These are phyloP conservation scores for Eucera pruinosa DNA, from an alignment of 2,888 invertebrate genomes.

Conservation along the genomic window DNA sequence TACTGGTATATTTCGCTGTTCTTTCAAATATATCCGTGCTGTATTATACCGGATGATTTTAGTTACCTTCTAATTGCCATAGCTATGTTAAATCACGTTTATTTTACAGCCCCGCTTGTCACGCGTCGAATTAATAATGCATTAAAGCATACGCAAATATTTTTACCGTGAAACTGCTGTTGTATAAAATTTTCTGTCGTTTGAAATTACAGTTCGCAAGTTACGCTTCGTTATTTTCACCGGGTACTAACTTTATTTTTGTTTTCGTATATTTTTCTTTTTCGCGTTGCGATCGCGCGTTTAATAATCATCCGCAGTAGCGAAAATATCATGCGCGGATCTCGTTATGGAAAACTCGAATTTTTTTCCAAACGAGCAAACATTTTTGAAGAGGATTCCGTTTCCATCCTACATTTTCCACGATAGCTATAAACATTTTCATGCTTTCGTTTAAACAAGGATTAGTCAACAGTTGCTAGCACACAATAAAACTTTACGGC, in stretches of 20 bases:
- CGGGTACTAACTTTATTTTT: conserved; percentile 13
- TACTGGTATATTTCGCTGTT: background rate
- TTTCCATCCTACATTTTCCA: conserved; percentile 6
- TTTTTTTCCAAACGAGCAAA: conserved; percentile 19
- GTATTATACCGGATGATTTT: background rate
- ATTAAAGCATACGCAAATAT: background rate
- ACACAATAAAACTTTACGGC: background rate
- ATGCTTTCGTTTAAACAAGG: conserved; percentile 1
- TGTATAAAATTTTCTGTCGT: background rate
- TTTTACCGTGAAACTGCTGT: background rate
- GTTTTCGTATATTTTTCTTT: conserved; percentile 25
- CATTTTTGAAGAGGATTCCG: background rate
- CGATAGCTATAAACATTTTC: background rate
- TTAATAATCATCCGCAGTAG: conserved; percentile 25
- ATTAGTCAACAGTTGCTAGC: conserved; percentile 2
- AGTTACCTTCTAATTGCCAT: background rate
- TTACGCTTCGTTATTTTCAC: conserved; percentile 25
- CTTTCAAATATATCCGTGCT: background rate
- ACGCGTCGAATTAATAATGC: background rate
- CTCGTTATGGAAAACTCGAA: conserved; percentile 34
- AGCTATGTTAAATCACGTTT: too few relatives aligned
- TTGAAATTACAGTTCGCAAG: background rate
- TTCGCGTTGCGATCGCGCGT: conserved; percentile 7
- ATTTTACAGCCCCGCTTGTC: background rate
- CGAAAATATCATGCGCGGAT: conserved; percentile 16